Base-by-base conservation (phyloP, 2,113 vertebrate genomes). In the Verasper variegatus region DNA sequence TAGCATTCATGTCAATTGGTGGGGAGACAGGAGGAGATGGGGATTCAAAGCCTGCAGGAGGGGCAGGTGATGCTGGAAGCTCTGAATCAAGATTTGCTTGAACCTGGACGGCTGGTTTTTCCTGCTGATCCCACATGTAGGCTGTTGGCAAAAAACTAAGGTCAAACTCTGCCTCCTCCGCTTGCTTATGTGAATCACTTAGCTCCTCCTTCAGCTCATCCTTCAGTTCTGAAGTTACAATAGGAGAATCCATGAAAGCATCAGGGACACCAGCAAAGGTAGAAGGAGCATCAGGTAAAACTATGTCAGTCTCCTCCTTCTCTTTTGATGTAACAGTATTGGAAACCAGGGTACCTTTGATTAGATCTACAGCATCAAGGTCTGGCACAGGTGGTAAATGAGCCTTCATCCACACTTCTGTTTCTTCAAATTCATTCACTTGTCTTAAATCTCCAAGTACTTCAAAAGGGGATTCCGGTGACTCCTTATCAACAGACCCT, bases 381-480 rank as follows among this genome's bases (percentile, higher is more conserved):
- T 95, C 87, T 69, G 89, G 91, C 8, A 90, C 92, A 14, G 95
- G 92, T 9, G 95, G 94, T 71, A 92, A 82, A 80, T 94, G 92
- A 83, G 92, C 85, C 72, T 86, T 95, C 92, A 92, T 94, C 95
- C 90, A 92, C 62, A 86, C 92, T 45, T 87, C 93, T 0, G 93
- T 93, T 42, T 96, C 95, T 87, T 95, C 95, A 92, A 95, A 95
- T 70, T 97, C 95, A 71, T 74, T 93, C 40, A 88, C 75, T 72
- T 87, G 88, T 79, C 76, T 88, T 26, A 79, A 83, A 74, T 96
- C 96, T 71, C 93, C 91, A 86, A 97, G 94, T 37, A 96, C 93
- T 86, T 97, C 96, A 86, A 97, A 97, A 0, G 96, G 97, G 11
- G 96, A 97, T 52, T 96, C 96, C 1, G 96, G 96, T 17, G 96